These are phyloP conservation scores for Catamblyrhynchus diadema DNA, from an alignment of 2,797 vertebrate genomes.

Conservation along the genomic window DNA sequence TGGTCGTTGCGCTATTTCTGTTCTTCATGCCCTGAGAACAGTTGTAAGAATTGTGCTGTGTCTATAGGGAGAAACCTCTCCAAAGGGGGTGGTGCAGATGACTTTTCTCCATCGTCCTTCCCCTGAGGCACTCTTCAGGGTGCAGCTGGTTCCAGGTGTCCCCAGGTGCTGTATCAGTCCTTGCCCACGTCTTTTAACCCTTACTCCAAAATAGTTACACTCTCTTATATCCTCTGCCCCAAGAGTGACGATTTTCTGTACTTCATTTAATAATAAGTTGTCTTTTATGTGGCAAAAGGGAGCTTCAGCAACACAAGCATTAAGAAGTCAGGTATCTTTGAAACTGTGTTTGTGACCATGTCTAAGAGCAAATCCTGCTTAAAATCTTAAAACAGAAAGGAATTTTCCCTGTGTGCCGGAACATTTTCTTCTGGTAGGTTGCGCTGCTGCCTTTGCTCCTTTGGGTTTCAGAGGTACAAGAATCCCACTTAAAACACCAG, in stretches of 20 bases:
- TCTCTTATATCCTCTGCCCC: background rate
- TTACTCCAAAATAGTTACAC: background rate
- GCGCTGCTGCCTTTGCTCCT: background rate
- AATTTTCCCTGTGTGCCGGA: background rate
- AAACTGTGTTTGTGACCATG: background rate
- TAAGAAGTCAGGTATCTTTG: background rate
- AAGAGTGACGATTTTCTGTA: accelerated
- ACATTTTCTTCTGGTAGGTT: background rate
- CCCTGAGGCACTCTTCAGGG: background rate
- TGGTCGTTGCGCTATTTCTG: background rate
- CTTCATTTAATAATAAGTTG: background rate
- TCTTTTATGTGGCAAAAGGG: background rate
- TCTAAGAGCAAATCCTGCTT: background rate
- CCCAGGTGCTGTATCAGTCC: background rate
- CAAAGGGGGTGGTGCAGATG: background rate
- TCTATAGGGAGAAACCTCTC: background rate
- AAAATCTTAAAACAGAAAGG: background rate
- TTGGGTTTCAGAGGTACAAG: conserved; percentile 23
- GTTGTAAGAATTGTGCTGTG: background rate
- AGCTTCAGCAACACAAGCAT: background rate
- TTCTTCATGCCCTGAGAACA: background rate
- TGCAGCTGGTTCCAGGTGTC: background rate
- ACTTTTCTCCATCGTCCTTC: background rate
- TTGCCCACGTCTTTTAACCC: background rate
- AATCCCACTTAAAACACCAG: background rate